Evolutionary conservation across 1,140 invertebrate genomes (phyloP).

Genomic region (Temnothorax nylanderi): DNA sequence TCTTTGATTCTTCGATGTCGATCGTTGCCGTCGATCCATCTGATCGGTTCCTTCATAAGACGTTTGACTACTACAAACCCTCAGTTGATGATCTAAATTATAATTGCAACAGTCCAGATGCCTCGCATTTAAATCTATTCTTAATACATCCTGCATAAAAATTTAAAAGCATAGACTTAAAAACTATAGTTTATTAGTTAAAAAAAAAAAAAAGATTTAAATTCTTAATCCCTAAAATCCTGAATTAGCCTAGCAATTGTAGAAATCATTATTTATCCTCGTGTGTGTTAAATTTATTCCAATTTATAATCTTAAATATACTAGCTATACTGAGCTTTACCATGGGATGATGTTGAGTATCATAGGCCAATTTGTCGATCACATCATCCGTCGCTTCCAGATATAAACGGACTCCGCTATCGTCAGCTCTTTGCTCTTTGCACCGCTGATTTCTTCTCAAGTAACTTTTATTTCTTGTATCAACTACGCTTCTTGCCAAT

Average conservation of each 20-base stretch:
- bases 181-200: neutral
- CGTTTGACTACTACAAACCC: neutral
- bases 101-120: constrained; percentile 32
- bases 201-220: neutral
- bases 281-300: neutral
- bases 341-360: constrained; percentile 80
- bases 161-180: neutral
- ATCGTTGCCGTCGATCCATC: neutral
- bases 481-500: constrained; percentile 80
- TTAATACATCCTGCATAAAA: constrained; percentile 56
- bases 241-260: neutral
- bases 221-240: neutral
- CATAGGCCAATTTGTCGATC: constrained; percentile 81
- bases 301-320: neutral
- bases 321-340: constrained; percentile 68
- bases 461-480: constrained; percentile 79
- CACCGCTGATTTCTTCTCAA: constrained; percentile 67
- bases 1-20: neutral
- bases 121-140: constrained; percentile 4
- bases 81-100: constrained; percentile 12
- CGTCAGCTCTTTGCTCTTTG: constrained; percentile 64
- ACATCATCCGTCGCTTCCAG: constrained; percentile 73
- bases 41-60: neutral
- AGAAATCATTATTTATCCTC: neutral
- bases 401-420: constrained; percentile 52